Percentiles rank a stretch among this genome's conserved stretches.
Evolutionary conservation across 2,797 vertebrate species (phyloP).

Genomic region (Xenopus petersii): DNA sequence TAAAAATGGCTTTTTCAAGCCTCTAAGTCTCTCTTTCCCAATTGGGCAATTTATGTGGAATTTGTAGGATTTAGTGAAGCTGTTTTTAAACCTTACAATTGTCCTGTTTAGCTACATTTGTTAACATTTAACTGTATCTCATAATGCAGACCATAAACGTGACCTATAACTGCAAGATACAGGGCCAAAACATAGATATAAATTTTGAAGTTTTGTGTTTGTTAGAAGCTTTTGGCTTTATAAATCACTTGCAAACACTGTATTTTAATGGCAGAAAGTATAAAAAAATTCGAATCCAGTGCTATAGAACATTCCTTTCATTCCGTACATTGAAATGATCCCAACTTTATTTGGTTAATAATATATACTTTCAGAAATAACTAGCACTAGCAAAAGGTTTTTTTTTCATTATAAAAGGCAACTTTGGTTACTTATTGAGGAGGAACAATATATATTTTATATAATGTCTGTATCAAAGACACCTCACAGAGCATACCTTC

Average conservation of each 20-base stretch:
- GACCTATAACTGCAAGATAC: constrained; percentile 49
- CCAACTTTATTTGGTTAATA: background rate
- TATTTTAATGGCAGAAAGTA: constrained; percentile 32
- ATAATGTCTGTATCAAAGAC: too few relatives aligned
- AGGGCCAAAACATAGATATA: constrained; percentile 58
- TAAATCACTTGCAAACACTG: constrained; percentile 54
- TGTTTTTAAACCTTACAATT: too few relatives aligned
- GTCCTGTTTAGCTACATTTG: background rate
- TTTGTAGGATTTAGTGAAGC: too few relatives aligned
- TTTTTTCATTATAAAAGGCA: too few relatives aligned
- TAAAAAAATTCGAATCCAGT: constrained; percentile 54
- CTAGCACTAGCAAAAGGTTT: too few relatives aligned
- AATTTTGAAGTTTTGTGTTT: constrained; percentile 54
- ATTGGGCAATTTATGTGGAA: too few relatives aligned
- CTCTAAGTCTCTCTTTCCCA: too few relatives aligned
- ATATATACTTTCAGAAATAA: constrained; percentile 1
- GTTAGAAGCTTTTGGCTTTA: constrained; percentile 62
- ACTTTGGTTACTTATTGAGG: too few relatives aligned
- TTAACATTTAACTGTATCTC: constrained; percentile 58
- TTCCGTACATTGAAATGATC: background rate
- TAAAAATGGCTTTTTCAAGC: too few relatives aligned
- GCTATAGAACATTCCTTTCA: constrained; percentile 60
- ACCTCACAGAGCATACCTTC: too few relatives aligned
- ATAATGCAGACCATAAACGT: constrained; percentile 65
- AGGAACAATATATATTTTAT: too few relatives aligned